Base-by-base conservation (phyloP, 2,888 invertebrate species). In the Erebia palarica region DNA sequence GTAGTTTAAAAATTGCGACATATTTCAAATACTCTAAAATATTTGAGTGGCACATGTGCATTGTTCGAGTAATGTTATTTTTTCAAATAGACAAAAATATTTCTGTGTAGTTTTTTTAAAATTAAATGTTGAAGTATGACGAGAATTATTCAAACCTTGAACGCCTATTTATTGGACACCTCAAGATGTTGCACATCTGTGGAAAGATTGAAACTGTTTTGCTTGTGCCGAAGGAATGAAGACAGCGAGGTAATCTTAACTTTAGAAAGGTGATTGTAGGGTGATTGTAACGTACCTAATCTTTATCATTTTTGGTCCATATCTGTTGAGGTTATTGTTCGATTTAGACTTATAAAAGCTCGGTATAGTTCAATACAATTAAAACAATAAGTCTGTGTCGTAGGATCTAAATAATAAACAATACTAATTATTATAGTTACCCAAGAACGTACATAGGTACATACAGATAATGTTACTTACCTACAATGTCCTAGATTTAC, bases 131-230 rank as follows among this genome's bases (percentile, higher is more conserved):
- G 55, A n/a, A 74, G 47, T 68, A 93, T 93, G 92, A 86, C 88
- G 57, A 89, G 85, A 76, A 86, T 91, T 71, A 75, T 91, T 59
- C 87, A 91, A 72, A 87, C 86, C 64, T 79, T 93, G 76, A 92
- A 90, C 75, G 91, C 85, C 36, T 91, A 86, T 79, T 82, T 91
- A 57, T 79, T 92, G 79, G 92, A 92, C 77, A 84, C 88, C 16
- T 82, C 86, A 9, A 89, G 86, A 79, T 93, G 92, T 81, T 92
- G 92, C 70, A 80, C 82, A 78, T 85, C 82, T 64, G 88, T 92
- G 36, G 91, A 92, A 21, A 86, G 90, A 75, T 79, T 92, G 74
- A 92, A 91, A 77, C 87, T 89, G 64, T 91, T 92, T 76, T 92
- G 92, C 78, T 80, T 93, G 75, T 93, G 93, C 75, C 90, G 92